phyloP scores from a whole-genome alignment of 1,140 invertebrate genomes.

The Tetramorium alpestre region DNA sequence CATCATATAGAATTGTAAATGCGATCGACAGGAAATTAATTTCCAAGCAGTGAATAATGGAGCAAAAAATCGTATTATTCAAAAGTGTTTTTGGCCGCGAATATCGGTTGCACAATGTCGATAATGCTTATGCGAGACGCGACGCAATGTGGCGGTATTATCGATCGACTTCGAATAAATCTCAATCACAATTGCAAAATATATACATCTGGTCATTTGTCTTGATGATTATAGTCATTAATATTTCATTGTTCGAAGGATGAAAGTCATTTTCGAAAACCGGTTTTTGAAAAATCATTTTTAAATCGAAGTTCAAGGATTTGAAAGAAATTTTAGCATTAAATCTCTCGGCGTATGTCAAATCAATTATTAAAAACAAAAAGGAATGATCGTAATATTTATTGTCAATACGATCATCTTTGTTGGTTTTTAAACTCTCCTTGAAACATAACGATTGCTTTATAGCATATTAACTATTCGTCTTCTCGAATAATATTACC shows the following conservation, averaged over 20 bases:
- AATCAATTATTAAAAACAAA: not conserved
- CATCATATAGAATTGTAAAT: conserved; percentile 57
- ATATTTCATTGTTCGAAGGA: not conserved
- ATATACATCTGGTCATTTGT: not conserved
- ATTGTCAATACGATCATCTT: not conserved
- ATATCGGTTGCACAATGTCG: not conserved
- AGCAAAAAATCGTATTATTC: conserved; percentile 34
- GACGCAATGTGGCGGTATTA: not conserved
- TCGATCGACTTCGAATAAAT: not conserved
- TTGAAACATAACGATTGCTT: not conserved
- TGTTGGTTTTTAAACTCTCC: not conserved
- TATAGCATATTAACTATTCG: conserved; percentile 12
- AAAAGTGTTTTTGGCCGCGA: not conserved
- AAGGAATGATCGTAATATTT: not conserved
- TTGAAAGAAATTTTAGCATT: not conserved
- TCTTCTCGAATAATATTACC: not conserved
- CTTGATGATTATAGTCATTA: not conserved
- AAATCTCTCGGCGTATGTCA: not conserved
- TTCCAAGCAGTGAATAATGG: conserved; percentile 6
- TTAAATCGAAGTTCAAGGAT: not conserved
- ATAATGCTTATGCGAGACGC: not conserved
- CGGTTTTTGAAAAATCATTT: not conserved
- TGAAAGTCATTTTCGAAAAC: not conserved
- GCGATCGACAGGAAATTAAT: conserved; percentile 43
- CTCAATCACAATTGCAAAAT: not conserved